phyloP scores from a whole-genome alignment of 2,113 vertebrate species.

The Vidua chalybeata region DNA sequence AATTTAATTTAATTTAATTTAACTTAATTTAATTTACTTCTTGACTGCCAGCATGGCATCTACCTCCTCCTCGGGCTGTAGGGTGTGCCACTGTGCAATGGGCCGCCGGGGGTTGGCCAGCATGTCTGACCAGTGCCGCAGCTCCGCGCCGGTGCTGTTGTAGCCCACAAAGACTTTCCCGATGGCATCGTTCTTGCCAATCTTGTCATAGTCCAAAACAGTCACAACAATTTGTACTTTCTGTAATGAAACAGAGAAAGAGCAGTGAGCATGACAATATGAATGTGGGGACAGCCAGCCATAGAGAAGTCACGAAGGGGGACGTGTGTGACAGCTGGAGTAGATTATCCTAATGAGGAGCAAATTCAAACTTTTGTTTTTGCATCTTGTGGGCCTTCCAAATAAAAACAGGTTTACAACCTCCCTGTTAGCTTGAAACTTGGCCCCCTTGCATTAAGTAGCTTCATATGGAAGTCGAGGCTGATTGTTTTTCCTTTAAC shows the following conservation, averaged over 20 bases:
- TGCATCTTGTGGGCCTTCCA: neutral
- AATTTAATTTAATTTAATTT: constrained; percentile 53
- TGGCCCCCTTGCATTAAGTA: neutral
- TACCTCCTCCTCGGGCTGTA: constrained; percentile 95
- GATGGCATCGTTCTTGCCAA: constrained; percentile 99
- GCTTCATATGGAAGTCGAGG: neutral
- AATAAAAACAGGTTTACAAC: neutral
- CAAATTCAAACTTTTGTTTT: neutral
- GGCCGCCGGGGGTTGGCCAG: constrained; percentile 97
- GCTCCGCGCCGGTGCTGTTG: constrained; percentile 95
- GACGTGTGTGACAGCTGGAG: neutral
- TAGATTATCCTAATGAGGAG: neutral
- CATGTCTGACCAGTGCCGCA: constrained; percentile 99
- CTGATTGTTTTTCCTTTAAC: neutral
- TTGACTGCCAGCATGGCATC: constrained; percentile 94
- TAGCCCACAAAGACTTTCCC: constrained; percentile 99
- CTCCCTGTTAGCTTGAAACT: neutral
- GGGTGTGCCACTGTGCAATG: constrained; percentile 98
- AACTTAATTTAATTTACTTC: constrained; percentile 83
- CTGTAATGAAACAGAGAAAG: constrained; percentile 72
- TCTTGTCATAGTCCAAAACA: constrained; percentile 99
- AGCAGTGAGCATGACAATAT: neutral
- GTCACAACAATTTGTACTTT: constrained; percentile 99
- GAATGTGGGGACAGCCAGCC: neutral
- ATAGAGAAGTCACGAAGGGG: neutral